Evolutionary conservation across 2,113 vertebrate species (phyloP).

Genomic region (Anser cygnoides): DNA sequence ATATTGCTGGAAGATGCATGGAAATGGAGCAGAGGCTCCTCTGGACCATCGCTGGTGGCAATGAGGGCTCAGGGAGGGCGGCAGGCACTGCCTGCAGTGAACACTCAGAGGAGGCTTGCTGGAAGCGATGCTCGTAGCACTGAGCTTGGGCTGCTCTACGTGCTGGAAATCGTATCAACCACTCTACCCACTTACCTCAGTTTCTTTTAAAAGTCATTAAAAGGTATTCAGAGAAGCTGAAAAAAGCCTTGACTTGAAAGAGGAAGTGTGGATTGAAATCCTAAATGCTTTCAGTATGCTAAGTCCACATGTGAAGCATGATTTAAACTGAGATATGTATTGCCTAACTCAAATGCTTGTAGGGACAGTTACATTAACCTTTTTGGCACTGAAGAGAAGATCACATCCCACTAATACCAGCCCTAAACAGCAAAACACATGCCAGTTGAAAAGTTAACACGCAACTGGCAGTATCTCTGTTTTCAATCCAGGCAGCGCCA

Average conservation of each 20-base stretch:
- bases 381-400: background rate
- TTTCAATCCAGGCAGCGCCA: constrained; percentile 34
- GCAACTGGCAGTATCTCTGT: constrained; percentile 5
- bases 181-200: background rate
- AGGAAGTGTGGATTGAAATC: constrained; percentile 45
- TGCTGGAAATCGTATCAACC: background rate
- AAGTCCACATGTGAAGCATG: constrained; percentile 53
- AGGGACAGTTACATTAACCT: constrained; percentile 41
- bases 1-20: background rate
- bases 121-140: accelerated
- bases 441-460: constrained; percentile 30
- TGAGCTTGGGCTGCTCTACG: background rate
- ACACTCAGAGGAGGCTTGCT: background rate
- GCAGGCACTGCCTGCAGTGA: background rate
- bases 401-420: constrained; percentile 4
- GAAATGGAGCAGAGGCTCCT: background rate
- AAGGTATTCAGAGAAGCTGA: background rate
- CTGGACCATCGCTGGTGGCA: accelerated
- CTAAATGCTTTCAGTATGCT: background rate
- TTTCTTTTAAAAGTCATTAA: background rate
- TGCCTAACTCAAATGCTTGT: constrained; percentile 37
- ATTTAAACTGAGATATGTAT: constrained; percentile 34
- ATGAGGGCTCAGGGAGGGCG: background rate
- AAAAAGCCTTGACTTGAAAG: constrained; percentile 29
- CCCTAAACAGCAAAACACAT: constrained; percentile 26